Evolutionary conservation across 1,140 invertebrate species (phyloP).

Genomic region (Papilio polyxenes): DNA sequence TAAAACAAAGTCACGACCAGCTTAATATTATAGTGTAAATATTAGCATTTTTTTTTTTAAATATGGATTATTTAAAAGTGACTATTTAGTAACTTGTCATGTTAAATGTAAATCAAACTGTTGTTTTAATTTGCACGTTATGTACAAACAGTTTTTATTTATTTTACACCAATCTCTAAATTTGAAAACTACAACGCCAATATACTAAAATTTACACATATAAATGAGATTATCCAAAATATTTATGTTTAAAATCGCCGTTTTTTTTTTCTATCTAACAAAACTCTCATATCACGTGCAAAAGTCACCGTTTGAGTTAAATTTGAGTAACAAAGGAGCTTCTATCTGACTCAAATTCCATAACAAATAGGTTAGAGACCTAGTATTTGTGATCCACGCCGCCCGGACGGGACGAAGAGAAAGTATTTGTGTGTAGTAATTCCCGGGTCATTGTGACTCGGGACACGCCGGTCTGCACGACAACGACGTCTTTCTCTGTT

Average conservation of each 20-base stretch:
- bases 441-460: constrained; percentile 4
- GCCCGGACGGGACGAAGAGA: not conserved
- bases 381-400: not conserved
- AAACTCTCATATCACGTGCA: too few relatives aligned
- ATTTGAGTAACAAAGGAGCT: not conserved
- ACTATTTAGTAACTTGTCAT: not conserved
- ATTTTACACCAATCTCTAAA: not conserved
- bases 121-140: not conserved
- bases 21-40: not conserved
- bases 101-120: not conserved
- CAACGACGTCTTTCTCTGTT: constrained; percentile 4
- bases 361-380: not conserved
- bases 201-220: not conserved
- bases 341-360: not conserved
- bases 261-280: not conserved
- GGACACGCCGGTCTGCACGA: not conserved
- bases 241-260: too few relatives aligned
- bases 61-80: not conserved
- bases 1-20: not conserved
- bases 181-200: too few relatives aligned
- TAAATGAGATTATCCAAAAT: not conserved
- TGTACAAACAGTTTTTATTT: not conserved
- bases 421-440: constrained; percentile 17
- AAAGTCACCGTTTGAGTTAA: not conserved
- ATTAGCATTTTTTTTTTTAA: not conserved